Evolutionary conservation across 2,113 vertebrate species (phyloP), one percentile per base, ranked within the genome.

Genomic region (Oreochromis niloticus): DNA sequence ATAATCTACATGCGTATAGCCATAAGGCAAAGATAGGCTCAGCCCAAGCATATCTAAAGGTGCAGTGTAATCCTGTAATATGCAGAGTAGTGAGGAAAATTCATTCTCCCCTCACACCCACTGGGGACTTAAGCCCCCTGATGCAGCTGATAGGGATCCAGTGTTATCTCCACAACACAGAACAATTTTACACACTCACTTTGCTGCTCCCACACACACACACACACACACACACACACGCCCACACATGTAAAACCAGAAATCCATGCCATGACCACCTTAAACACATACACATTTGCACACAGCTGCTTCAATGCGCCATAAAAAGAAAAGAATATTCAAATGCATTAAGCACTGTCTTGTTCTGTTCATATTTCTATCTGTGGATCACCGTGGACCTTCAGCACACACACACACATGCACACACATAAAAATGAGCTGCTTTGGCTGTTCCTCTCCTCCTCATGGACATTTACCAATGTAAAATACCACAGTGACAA

Each of bases 41-140:
- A 94, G 89, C 90, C 87, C 81, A 2, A 90, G 93, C 95, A 87
- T 94, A 91, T 94, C 93, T 91, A 94, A 95, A 96, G 94, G 93
- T 95, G 94, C 95, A 93, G 91, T 96, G 96, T 96, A 96, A 96
- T 96, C 94, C 95, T 91, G 94, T 95, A 96, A 97, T 95, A 96
- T 96, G 95, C 95, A 96, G 95, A 96, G 93, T 88, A 82, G 94
- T 93, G 93, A 93, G 93, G 94, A 94, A 93, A 93, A 94, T 92
- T 91, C 95, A 93, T 94, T 95, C 94, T 94, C 88, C 90, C 89
- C 92, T 94, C 90, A 93, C 88, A 78, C 94, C 92, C 94, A 92
- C 91, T 71, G 73, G 91, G 93, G 92, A 94, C 96, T 94, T 95
- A 94, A 94, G 94, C 94, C 94, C 90, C 90, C 87, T 81, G 95